Evolutionary conservation across 2,113 vertebrate species (phyloP).

Genomic region (Catharus minimus): DNA sequence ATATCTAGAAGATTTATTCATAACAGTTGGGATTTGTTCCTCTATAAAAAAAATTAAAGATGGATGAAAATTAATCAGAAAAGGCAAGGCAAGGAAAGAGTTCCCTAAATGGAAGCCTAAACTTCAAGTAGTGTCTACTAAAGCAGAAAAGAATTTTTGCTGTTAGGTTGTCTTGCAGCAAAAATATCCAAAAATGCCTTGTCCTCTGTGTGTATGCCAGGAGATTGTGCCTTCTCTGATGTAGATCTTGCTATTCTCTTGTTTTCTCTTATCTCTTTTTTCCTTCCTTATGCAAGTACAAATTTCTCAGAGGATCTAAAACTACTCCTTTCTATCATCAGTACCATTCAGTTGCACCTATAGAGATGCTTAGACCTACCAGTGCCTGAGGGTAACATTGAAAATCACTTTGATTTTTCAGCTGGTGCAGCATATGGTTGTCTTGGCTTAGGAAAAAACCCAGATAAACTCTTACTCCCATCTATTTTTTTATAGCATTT

Average conservation of each 20-base stretch:
- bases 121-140: background rate
- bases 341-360: background rate
- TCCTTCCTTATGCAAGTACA: background rate
- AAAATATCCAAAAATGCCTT: background rate
- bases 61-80: background rate
- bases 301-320: background rate
- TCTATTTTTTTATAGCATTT: background rate
- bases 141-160: background rate
- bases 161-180: background rate
- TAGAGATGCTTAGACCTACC: background rate
- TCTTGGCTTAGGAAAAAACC: background rate
- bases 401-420: slow-evolving; percentile 46
- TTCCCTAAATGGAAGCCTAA: background rate
- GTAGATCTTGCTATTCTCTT: background rate
- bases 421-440: background rate
- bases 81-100: background rate
- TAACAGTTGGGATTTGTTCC: no score
- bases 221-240: background rate
- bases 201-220: background rate
- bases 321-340: background rate
- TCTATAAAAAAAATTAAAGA: background rate
- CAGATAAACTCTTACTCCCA: background rate
- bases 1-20: background rate
- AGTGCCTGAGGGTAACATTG: slow-evolving; percentile 3
- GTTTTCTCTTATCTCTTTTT: background rate